Evolutionary conservation across 2,113 vertebrate genomes (phyloP).

Genomic region (Daphoenositta chrysoptera): DNA sequence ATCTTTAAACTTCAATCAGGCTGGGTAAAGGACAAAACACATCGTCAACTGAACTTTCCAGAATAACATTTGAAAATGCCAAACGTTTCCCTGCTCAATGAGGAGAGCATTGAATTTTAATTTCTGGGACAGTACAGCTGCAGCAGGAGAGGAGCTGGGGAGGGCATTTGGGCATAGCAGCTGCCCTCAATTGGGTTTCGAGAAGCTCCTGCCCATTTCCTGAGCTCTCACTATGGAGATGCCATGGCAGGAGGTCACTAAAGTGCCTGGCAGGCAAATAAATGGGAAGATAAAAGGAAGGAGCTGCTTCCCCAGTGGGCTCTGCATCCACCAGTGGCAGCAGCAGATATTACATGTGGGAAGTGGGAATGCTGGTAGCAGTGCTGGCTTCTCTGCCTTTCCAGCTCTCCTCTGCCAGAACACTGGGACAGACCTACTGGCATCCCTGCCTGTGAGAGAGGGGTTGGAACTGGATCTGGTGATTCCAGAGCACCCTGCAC

Average conservation of each 20-base stretch:
- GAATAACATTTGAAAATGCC: conserved; percentile 51
- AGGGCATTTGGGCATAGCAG: background rate
- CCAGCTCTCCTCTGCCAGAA: background rate
- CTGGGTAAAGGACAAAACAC: background rate
- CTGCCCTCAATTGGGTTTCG: background rate
- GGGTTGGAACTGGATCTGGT: background rate
- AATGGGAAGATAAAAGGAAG: background rate
- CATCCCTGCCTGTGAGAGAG: background rate
- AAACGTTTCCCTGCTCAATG: background rate
- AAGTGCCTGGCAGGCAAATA: background rate
- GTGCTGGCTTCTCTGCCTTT: background rate
- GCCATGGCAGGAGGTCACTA: background rate
- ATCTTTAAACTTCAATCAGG: background rate
- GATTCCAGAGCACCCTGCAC: background rate
- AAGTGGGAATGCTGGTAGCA: background rate
- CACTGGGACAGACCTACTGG: background rate
- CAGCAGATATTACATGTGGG: rapidly evolving
- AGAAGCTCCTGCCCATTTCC: background rate
- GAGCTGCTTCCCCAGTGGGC: background rate
- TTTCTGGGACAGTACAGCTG: background rate
- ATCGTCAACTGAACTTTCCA: background rate
- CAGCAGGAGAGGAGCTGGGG: background rate
- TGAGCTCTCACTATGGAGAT: background rate
- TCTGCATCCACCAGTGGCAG: background rate
- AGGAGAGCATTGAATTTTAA: conserved; percentile 16